phyloP scores from a whole-genome alignment of 2,888 invertebrate genomes.

The Lochmaea capreae region DNA sequence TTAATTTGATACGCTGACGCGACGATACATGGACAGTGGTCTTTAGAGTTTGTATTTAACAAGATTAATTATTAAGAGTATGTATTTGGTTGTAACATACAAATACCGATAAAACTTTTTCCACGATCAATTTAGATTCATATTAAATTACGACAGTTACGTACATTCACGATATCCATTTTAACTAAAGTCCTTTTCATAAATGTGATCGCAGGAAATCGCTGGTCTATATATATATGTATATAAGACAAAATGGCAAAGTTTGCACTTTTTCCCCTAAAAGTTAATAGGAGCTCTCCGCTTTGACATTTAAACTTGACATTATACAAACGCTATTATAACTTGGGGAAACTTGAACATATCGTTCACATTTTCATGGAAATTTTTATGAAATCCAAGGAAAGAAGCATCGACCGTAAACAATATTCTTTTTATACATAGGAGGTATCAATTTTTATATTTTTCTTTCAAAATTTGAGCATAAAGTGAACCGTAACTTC shows the following conservation, averaged over 20 bases:
- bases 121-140: no score
- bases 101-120: no score
- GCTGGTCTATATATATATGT: not conserved
- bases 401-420: conserved; percentile 5
- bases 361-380: conserved; percentile 30
- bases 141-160: no score
- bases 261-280: conserved; percentile 27
- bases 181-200: conserved; percentile 23
- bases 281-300: conserved; percentile 32
- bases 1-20: no score
- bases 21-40: no score
- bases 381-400: conserved; percentile 20
- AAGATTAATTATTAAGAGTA: no score
- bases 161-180: not conserved
- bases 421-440: not conserved
- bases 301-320: conserved; percentile 48
- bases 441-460: not conserved
- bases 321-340: conserved; percentile 42
- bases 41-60: no score
- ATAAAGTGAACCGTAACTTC: no score
- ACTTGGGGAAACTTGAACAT: conserved; percentile 27
- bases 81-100: no score
- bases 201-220: conserved; percentile 27
- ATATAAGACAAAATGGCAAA: conserved; percentile 35
- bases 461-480: no score